Percentiles rank a stretch among this genome's conserved stretches.
Evolutionary conservation across 2,797 vertebrate genomes (phyloP).

Genomic region (Rhabdomys pumilio): DNA sequence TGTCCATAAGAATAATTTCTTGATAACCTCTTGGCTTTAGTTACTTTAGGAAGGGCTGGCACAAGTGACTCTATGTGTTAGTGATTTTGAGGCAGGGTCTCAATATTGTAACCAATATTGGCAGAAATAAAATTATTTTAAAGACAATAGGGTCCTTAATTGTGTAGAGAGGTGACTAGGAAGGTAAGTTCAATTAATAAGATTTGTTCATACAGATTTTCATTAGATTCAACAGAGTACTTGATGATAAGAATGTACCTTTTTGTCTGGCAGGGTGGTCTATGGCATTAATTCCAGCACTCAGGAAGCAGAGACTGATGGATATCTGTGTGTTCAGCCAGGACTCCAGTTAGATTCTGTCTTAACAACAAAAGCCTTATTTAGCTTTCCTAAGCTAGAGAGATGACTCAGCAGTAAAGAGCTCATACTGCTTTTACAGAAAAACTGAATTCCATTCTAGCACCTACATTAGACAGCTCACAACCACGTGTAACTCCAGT

Average conservation of each 20-base stretch:
- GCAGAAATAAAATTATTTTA: background rate
- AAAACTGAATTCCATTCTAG: background rate
- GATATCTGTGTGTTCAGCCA: background rate
- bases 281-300: background rate
- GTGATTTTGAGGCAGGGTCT: background rate
- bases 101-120: background rate
- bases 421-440: background rate
- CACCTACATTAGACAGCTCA: background rate
- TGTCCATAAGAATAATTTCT: background rate
- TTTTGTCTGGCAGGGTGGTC: background rate
- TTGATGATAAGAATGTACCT: background rate
- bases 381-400: background rate
- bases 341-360: background rate
- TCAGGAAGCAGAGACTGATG: background rate
- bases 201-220: background rate
- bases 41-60: background rate
- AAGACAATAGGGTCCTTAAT: background rate
- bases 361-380: background rate
- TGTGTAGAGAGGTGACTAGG: background rate
- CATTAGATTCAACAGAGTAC: background rate
- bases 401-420: background rate
- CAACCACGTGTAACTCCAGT: background rate
- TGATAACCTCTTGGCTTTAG: background rate
- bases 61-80: background rate
- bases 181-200: background rate